Base-by-base conservation (phyloP, 2,888 invertebrate species). In the Ephialtes manifestator region DNA sequence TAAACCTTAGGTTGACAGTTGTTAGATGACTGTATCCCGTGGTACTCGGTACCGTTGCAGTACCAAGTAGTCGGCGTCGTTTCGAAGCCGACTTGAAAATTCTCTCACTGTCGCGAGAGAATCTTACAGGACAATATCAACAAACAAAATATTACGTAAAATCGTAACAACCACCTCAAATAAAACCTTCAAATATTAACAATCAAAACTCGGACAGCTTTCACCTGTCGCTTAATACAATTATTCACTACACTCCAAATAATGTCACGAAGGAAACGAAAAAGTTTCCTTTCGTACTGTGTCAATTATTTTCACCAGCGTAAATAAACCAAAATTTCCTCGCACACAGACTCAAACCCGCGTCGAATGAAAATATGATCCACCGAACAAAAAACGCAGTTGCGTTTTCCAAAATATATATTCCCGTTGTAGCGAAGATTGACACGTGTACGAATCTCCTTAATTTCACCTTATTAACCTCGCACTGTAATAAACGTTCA, bases 1-100 rank as follows among this genome's bases (percentile, higher is more conserved):
- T 90, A 90, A 89, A 91, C 90, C 91, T 93, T 92, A 83, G 83
- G 89, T 85, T 88, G 89, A 90, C 90, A 85, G 85, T 71, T 89
- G 87, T 81, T 71, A 82, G 83, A 18, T 8, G 67, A 86, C 78
- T 74, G 82, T 84, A 81, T 89, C 87, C 88, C 90, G 87, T 89
- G 90, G 89, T 90, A 89, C 90, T 88, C 87, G 88, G 90, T 89
- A 90, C 89, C 86, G 88, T 87, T 86, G 81, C 83, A 88, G 89
- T 91, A 92, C 90, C 91, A 89, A 90, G 90, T 88, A 88, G 77
- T 79, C 80, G 83, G 84, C 83, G 81, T 84, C 81, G 80, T 86
- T 72, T 68, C 75, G 76, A 81, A 55, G 77, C 84, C 82, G 82
- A 76, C 70, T 77, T 58, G 39, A 53, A 43, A 85, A 87, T 85